Evolutionary conservation across 2,797 vertebrate genomes (phyloP).

Genomic region (Ptychadena robeensis): DNA sequence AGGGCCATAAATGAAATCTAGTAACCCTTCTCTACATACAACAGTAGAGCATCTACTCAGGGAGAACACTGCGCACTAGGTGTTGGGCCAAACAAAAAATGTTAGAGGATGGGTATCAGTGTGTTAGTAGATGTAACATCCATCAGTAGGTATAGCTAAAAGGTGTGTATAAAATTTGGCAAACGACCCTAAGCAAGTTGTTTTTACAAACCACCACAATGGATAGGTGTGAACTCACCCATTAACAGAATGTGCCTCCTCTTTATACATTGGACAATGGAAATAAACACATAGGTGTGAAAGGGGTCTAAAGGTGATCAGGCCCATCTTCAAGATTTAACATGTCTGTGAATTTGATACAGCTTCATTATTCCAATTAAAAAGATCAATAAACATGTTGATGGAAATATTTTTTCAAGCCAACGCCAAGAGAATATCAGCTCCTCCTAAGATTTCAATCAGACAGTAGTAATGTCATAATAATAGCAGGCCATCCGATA

Average conservation of each 20-base stretch:
- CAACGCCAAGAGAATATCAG: slow-evolving; percentile 19
- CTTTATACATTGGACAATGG: too few relatives aligned
- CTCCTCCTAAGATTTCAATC: slow-evolving; percentile 49
- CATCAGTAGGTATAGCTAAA: background rate
- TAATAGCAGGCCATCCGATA: background rate
- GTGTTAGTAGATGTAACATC: background rate
- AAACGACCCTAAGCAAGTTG: background rate
- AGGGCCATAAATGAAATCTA: background rate
- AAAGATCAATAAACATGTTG: slow-evolving; percentile 64
- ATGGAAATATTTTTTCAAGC: slow-evolving; percentile 24
- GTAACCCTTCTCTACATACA: background rate
- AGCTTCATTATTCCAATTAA: slow-evolving; percentile 65
- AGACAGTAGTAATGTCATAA: background rate
- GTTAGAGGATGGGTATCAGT: background rate
- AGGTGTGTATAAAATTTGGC: background rate
- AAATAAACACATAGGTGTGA: too few relatives aligned
- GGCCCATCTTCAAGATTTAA: too few relatives aligned
- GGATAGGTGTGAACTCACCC: too few relatives aligned
- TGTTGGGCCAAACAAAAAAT: background rate
- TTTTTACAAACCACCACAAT: too few relatives aligned
- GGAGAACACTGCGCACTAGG: background rate
- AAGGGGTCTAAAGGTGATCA: too few relatives aligned
- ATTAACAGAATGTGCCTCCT: too few relatives aligned
- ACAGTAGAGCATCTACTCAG: background rate
- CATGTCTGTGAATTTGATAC: slow-evolving; percentile 65